These are phyloP conservation scores for Xylota sylvarum DNA, from an alignment of 2,888 invertebrate genomes.

Conservation along the genomic window DNA sequence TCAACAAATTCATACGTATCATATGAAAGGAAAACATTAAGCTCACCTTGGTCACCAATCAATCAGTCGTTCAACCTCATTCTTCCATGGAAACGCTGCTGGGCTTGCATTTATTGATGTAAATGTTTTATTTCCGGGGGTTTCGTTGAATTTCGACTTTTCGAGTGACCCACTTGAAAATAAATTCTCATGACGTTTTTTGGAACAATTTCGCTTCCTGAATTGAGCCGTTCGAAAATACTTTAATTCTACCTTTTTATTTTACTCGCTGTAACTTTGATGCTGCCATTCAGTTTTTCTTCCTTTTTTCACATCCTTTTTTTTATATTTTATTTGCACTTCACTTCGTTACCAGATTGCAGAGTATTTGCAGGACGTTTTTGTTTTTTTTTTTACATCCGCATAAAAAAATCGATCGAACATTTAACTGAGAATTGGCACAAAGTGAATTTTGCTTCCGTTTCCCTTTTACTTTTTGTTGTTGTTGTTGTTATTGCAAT, in stretches of 20 bases:
- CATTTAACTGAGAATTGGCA: conserved; percentile 64
- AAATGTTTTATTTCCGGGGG: conserved; percentile 41
- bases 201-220: conserved; percentile 27
- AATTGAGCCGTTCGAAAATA: conserved; percentile 35
- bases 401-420: conserved; percentile 62
- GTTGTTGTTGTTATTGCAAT: conserved; percentile 35
- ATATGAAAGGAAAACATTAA: not conserved
- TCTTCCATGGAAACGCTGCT: too few species aligned
- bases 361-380: conserved; percentile 3
- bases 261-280: conserved; percentile 22
- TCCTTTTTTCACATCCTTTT: not conserved
- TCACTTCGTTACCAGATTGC: conserved; percentile 47
- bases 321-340: conserved; percentile 50
- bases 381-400: conserved; percentile 9
- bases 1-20: too few species aligned
- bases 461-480: conserved; percentile 37
- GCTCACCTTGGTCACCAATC: not conserved
- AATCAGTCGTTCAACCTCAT: conserved; percentile 7
- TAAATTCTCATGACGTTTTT: not conserved
- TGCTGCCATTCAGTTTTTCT: conserved; percentile 31
- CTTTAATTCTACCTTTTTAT: conserved; percentile 28
- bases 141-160: conserved; percentile 18
- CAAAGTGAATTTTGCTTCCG: conserved; percentile 71
- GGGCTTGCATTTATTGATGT: conserved; percentile 35
- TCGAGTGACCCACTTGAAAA: conserved; percentile 37